A percentile compares a stretch with the other conserved stretches of the same genome.
Conservation (phyloP, 1,140 invertebrate genomes). For the Theocolax elegans region DNA sequence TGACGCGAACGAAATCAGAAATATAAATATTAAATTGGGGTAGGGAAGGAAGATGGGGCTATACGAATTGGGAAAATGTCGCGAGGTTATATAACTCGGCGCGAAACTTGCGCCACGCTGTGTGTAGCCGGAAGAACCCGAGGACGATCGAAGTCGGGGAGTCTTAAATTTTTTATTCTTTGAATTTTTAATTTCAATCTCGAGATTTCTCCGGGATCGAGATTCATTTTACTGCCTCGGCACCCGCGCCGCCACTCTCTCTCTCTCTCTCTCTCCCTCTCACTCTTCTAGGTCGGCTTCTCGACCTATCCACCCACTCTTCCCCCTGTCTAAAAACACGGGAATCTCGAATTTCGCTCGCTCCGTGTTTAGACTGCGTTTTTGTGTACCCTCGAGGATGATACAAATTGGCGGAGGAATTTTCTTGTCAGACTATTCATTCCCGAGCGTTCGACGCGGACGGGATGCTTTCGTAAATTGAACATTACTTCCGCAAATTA, state of each 20-base stretch:
- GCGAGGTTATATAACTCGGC: no score
- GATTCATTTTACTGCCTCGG: constrained; percentile 13
- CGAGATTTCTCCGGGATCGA: constrained; percentile 32
- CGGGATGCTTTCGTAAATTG: background rate
- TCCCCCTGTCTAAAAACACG: background rate
- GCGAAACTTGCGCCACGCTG: background rate
- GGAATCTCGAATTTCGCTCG: constrained; percentile 13
- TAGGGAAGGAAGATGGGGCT: no score
- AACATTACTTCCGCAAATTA: constrained; percentile 3
- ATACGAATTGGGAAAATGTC: constrained; percentile 16
- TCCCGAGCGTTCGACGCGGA: background rate
- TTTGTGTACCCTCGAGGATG: background rate
- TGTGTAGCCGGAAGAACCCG: background rate
- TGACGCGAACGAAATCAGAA: background rate
- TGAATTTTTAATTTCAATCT: constrained; percentile 45
- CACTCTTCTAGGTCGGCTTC: no score
- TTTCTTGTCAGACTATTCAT: constrained; percentile 30
- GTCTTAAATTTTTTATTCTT: constrained; percentile 38
- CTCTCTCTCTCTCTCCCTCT: no score
- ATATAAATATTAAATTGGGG: constrained; percentile 13
- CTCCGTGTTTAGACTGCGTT: constrained; percentile 6
- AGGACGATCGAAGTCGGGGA: background rate
- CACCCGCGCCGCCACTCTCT: no score
- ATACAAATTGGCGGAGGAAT: constrained; percentile 26
- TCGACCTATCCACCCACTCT: background rate